Conservation (phyloP, 2,888 invertebrate genomes). For the Platycheirus rosarum region DNA sequence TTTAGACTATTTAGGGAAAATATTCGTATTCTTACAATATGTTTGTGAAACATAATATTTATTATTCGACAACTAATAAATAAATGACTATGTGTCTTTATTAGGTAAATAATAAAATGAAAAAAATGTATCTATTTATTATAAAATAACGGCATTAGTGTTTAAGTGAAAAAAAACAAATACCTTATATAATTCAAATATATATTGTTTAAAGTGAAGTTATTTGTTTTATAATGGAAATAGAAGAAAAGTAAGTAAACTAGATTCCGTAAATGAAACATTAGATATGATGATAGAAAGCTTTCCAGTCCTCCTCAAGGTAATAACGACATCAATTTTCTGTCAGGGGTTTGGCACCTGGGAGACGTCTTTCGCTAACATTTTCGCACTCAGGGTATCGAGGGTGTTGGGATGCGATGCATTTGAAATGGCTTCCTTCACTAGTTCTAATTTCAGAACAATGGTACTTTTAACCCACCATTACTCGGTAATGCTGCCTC, state of each 20-base stretch:
- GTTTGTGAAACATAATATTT: conserved; percentile 65
- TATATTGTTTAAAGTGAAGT: conserved; percentile 61
- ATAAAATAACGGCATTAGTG: neutral
- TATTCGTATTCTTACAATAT: conserved; percentile 55
- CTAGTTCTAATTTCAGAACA: too few relatives aligned
- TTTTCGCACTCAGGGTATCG: too few relatives aligned
- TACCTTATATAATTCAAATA: conserved; percentile 57
- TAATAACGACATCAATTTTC: too few relatives aligned
- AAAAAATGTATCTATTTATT: conserved; percentile 12
- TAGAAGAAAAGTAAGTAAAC: neutral
- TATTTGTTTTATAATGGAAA: neutral
- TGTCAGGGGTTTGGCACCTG: too few relatives aligned
- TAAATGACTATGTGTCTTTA: conserved; percentile 14
- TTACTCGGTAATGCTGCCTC: too few relatives aligned
- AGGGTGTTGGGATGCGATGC: too few relatives aligned
- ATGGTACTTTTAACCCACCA: too few relatives aligned
- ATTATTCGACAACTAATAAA: conserved; percentile 66
- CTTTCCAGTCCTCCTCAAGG: too few relatives aligned
- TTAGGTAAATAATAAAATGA: neutral
- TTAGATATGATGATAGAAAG: too few relatives aligned
- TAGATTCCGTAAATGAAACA: too few relatives aligned
- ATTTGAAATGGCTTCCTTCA: too few relatives aligned
- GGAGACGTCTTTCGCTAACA: too few relatives aligned
- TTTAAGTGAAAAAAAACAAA: conserved; percentile 8
- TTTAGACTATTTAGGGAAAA: conserved; percentile 54